Conservation (phyloP, 2,797 vertebrate genomes). For the Onychomys leucogaster region DNA sequence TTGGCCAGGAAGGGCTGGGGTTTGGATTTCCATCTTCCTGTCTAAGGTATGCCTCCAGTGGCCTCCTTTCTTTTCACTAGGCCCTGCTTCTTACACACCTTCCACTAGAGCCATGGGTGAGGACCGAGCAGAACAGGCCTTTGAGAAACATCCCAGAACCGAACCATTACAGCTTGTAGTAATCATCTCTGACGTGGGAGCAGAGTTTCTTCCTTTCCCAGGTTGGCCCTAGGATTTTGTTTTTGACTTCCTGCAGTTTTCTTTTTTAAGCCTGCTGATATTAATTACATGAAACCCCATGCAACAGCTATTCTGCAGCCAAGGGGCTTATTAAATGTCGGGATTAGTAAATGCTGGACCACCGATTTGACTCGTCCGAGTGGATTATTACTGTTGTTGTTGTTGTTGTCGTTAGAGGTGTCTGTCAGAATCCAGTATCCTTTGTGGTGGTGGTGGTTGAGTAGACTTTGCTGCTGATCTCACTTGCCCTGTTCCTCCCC, state of each 20-base stretch:
- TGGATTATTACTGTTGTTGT: not conserved
- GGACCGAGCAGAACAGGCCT: not conserved
- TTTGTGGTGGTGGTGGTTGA: not conserved
- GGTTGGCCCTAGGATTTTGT: not conserved
- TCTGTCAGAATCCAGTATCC: not conserved
- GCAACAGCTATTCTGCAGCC: not conserved
- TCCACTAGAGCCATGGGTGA: not conserved
- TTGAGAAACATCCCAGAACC: not conserved
- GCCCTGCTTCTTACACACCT: not conserved
- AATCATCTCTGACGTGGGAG: not conserved
- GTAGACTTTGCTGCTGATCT: not conserved
- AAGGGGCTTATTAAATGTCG: constrained; percentile 21
- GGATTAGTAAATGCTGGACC: not conserved
- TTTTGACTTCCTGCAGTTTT: constrained; percentile 12
- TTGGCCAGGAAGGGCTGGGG: not conserved
- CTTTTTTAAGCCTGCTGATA: constrained; percentile 63
- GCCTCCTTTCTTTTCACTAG: not conserved
- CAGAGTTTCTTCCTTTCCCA: not conserved
- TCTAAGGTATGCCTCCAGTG: not conserved
- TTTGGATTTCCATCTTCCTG: not conserved
- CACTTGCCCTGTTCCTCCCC: not conserved
- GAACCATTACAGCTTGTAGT: no score
- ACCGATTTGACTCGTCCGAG: not conserved
- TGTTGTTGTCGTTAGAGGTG: not conserved
- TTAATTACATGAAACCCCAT: constrained; percentile 65